A percentile compares a stretch with the other conserved stretches of the same genome.
Conservation (phyloP, 2,888 invertebrate genomes). For the Seira musarum region DNA sequence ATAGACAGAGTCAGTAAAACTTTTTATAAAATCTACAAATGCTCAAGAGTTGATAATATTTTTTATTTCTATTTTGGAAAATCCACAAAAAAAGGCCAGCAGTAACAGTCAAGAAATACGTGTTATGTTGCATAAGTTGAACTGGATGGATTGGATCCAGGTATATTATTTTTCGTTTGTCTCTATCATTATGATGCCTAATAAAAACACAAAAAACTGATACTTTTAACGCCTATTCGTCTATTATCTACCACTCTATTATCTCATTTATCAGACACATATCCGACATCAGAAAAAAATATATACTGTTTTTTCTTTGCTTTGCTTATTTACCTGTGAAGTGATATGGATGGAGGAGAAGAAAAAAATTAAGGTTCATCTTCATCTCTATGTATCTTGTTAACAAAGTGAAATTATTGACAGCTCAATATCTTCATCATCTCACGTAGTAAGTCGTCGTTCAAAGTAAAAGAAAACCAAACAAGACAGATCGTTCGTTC, state of each 20-base stretch:
- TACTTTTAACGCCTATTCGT: slow-evolving; percentile 18
- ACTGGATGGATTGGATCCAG: no score
- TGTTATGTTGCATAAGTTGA: no score
- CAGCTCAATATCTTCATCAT: slow-evolving; percentile 58
- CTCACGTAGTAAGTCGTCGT: not conserved
- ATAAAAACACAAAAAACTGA: slow-evolving; percentile 43
- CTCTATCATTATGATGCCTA: slow-evolving; percentile 43
- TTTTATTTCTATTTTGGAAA: no score
- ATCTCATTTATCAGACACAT: slow-evolving; percentile 6
- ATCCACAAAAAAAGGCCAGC: no score
- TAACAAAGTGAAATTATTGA: slow-evolving; percentile 62
- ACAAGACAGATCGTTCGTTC: no score
- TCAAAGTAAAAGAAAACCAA: not conserved
- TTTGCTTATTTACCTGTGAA: no score
- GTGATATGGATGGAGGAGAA: not conserved
- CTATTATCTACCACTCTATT: slow-evolving; percentile 6
- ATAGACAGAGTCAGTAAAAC: no score
- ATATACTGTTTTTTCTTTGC: no score
- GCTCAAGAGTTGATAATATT: no score
- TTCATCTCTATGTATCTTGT: slow-evolving; percentile 41
- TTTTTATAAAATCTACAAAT: no score
- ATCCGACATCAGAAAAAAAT: not conserved
- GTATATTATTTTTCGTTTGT: not conserved
- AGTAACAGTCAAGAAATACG: no score
- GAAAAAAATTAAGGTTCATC: slow-evolving; percentile 4